Percentiles rank a stretch among this genome's conserved stretches.
These are phyloP conservation scores for Lithosia quadra DNA, from an alignment of 2,888 invertebrate species.

Conservation along the genomic window DNA sequence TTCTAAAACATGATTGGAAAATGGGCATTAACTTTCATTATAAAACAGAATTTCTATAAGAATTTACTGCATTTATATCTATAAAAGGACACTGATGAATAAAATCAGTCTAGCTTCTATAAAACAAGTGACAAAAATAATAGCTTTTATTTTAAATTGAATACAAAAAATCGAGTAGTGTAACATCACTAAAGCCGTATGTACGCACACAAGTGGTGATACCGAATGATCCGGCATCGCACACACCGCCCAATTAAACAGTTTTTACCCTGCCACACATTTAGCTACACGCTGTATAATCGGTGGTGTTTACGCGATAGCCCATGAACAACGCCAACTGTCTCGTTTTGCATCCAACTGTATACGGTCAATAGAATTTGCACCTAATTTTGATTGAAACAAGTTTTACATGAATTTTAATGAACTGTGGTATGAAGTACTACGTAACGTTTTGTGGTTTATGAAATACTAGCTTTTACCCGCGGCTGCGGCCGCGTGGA, in stretches of 20 bases:
- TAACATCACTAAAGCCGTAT: conserved; percentile 68
- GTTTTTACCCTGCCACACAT: conserved; percentile 82
- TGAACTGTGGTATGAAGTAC: neutral
- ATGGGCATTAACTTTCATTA: too few species aligned
- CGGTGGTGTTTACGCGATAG: conserved; percentile 54
- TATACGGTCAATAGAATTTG: conserved; percentile 44
- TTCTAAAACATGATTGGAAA: too few species aligned
- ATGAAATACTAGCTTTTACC: too few species aligned
- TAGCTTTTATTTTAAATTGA: neutral
- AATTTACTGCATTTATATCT: neutral
- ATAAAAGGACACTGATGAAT: neutral
- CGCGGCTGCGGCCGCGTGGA: too few species aligned
- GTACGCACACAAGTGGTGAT: conserved; percentile 71
- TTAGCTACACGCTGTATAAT: conserved; percentile 73
- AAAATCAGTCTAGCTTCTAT: neutral
- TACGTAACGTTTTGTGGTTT: neutral
- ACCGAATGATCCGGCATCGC: conserved; percentile 76
- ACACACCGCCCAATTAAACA: conserved; percentile 78
- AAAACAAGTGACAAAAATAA: neutral
- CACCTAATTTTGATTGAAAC: conserved; percentile 45
- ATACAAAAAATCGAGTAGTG: conserved; percentile 33
- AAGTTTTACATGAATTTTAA: conserved; percentile 28
- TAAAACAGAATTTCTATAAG: too few species aligned
- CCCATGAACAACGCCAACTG: conserved; percentile 44
- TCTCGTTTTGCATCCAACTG: conserved; percentile 18